These are phyloP conservation scores for Sebastes nivosus DNA, from an alignment of 2,797 vertebrate species.

Conservation along the genomic window DNA sequence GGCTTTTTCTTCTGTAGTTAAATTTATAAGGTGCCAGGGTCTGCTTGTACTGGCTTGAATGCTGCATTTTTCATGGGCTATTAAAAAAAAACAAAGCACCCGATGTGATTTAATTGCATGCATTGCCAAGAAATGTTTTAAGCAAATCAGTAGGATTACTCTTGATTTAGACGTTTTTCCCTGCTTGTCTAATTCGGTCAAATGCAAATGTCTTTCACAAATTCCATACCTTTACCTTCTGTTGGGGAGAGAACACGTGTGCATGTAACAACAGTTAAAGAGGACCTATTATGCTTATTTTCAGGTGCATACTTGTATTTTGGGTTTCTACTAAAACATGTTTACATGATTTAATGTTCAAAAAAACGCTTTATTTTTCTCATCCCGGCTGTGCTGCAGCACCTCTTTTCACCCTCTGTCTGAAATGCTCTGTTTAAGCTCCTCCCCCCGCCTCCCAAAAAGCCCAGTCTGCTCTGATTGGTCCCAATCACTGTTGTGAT, in stretches of 20 bases:
- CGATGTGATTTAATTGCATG: neutral
- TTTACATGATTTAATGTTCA: too few relatives aligned
- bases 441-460: too few relatives aligned
- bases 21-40: conserved; percentile 3
- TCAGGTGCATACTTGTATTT: too few relatives aligned
- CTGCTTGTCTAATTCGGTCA: neutral
- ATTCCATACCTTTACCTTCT: neutral
- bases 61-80: neutral
- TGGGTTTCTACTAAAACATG: too few relatives aligned
- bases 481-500: too few relatives aligned
- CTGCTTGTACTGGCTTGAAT: neutral
- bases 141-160: conserved; percentile 4
- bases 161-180: neutral
- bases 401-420: too few relatives aligned
- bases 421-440: too few relatives aligned
- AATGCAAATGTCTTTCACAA: neutral
- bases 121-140: conserved; percentile 23
- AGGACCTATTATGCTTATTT: neutral
- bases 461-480: too few relatives aligned
- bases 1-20: neutral
- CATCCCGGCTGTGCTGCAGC: too few relatives aligned
- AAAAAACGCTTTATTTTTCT: too few relatives aligned
- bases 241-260: neutral
- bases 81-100: conserved; percentile 4
- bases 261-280: neutral